Conservation (phyloP, 2,888 invertebrate genomes). For the Polymixis flavicincta region DNA sequence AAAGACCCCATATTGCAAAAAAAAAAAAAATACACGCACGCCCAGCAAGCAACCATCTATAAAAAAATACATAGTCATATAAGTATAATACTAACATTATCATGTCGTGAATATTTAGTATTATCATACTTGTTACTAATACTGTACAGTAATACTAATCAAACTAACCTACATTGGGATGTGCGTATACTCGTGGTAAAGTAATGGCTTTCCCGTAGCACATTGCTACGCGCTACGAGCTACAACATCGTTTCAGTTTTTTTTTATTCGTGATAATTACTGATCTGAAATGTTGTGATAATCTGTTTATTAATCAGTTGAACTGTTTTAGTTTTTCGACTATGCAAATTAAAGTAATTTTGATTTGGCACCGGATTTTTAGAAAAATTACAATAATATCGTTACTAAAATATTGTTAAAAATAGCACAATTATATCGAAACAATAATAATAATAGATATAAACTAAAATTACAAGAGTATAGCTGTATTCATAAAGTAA, state of each 20-base stretch:
- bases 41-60: background rate
- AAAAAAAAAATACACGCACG: constrained; percentile 29
- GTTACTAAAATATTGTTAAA: background rate
- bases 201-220: constrained; percentile 61
- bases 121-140: constrained; percentile 33
- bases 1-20: constrained; percentile 26
- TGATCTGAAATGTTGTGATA: background rate
- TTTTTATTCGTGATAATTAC: background rate
- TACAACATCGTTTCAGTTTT: background rate
- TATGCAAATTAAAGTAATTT: no score
- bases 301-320: background rate
- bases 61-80: constrained; percentile 8
- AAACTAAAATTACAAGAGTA: no score
- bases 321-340: background rate
- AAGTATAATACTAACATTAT: constrained; percentile 27
- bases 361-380: background rate
- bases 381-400: background rate
- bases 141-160: constrained; percentile 32
- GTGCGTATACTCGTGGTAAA: constrained; percentile 20
- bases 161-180: constrained; percentile 51
- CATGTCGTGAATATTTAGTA: constrained; percentile 12
- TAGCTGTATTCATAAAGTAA: background rate
- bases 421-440: background rate
- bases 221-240: constrained; percentile 69
- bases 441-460: background rate